Conservation (phyloP, 2,113 vertebrate genomes). For the Poicephalus gulielmi region DNA sequence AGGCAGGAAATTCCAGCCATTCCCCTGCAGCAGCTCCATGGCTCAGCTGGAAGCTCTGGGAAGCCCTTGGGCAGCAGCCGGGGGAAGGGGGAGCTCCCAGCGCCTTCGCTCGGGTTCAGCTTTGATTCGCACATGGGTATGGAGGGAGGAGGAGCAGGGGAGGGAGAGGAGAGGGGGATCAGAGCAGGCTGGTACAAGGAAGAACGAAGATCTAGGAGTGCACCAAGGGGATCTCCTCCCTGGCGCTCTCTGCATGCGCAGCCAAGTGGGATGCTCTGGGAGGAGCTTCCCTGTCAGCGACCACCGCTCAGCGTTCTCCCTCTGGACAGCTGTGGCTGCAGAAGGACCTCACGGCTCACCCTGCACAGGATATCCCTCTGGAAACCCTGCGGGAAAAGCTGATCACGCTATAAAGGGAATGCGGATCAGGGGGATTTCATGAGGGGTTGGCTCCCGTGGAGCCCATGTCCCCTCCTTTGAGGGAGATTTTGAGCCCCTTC, state of each 20-base stretch:
- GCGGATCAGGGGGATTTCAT: background rate
- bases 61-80: background rate
- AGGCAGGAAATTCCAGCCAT: conserved; percentile 51
- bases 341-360: background rate
- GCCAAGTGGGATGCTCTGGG: rapidly evolving
- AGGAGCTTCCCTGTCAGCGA: background rate
- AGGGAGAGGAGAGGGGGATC: background rate
- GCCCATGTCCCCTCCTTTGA: background rate
- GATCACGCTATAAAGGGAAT: background rate
- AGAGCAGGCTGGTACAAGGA: background rate
- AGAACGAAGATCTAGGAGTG: background rate
- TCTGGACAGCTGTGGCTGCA: background rate
- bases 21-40: background rate
- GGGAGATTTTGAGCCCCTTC: background rate
- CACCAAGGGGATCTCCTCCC: background rate
- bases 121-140: background rate
- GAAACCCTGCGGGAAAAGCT: background rate
- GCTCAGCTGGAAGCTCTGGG: background rate
- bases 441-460: background rate
- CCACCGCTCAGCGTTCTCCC: rapidly evolving
- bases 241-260: background rate
- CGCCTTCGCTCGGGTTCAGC: too few relatives aligned
- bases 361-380: background rate
- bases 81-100: background rate
- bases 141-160: background rate